phyloP scores from a whole-genome alignment of 2,797 vertebrate species.

The Halcyon leucocephala region DNA sequence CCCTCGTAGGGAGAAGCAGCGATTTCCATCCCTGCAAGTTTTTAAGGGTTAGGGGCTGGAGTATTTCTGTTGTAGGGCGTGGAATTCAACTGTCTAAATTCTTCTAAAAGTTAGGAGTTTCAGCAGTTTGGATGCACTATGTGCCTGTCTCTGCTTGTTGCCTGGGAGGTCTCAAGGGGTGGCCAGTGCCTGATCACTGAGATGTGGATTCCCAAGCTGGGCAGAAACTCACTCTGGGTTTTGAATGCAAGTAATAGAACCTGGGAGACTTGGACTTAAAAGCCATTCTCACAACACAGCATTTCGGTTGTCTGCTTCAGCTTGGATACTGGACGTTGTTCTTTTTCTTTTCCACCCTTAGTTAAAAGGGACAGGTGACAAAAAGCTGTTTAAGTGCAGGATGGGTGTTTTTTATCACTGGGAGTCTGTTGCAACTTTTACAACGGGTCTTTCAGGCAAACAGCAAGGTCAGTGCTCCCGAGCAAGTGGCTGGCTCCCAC shows the following conservation, averaged over 20 bases:
- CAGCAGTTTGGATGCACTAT: neutral
- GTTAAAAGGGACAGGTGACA: neutral
- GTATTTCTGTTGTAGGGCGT: neutral
- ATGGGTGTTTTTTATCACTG: rapidly evolving
- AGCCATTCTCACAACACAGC: neutral
- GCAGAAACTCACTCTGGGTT: neutral
- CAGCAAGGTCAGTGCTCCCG: neutral
- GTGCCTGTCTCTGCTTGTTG: neutral
- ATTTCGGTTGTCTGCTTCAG: neutral
- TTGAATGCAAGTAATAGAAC: neutral
- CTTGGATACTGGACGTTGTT: rapidly evolving
- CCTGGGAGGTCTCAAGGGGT: neutral
- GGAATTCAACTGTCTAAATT: neutral
- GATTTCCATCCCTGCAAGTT: neutral
- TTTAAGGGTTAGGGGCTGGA: neutral
- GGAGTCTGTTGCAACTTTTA: neutral
- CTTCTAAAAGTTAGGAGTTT: neutral
- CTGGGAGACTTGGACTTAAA: neutral
- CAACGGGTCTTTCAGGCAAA: neutral
- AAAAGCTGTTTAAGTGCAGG: neutral
- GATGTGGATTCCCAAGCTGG: neutral
- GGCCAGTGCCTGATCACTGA: neutral
- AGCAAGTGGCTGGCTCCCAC: neutral
- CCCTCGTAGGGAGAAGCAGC: rapidly evolving
- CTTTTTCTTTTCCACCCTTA: neutral